Conservation (phyloP, 2,888 invertebrate species). For the Lasioglossum zephyrum region DNA sequence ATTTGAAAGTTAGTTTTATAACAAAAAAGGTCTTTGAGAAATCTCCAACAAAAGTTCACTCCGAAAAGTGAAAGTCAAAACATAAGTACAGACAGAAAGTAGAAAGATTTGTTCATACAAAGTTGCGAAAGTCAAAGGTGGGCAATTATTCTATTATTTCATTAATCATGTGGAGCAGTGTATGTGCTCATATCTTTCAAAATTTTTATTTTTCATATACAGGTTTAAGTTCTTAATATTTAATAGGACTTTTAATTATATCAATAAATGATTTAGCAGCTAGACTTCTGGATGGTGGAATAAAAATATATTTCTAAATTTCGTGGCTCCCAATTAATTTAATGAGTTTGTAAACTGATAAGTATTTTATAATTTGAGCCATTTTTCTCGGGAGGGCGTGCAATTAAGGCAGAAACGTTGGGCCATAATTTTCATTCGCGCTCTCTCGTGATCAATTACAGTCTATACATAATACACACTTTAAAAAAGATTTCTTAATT, state of each 20-base stretch:
- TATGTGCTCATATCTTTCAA: too few species aligned
- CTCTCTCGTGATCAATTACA: neutral
- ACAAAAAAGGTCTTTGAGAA: too few species aligned
- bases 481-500: neutral
- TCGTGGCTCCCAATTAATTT: neutral
- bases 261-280: neutral
- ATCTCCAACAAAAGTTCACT: too few species aligned
- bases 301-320: neutral
- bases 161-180: too few species aligned
- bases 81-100: too few species aligned
- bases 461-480: neutral
- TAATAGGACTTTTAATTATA: neutral
- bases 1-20: too few species aligned
- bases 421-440: conserved; percentile 1
- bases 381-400: neutral
- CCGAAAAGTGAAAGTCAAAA: too few species aligned
- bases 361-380: conserved; percentile 2
- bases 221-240: neutral
- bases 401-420: conserved; percentile 6
- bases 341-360: conserved; percentile 11
- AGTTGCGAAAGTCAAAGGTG: too few species aligned
- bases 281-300: neutral
- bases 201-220: too few species aligned
- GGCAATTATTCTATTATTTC: too few species aligned
- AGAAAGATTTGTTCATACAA: too few species aligned